Conservation (phyloP, 2,797 vertebrate genomes). For the Mormyrops attenuatus region DNA sequence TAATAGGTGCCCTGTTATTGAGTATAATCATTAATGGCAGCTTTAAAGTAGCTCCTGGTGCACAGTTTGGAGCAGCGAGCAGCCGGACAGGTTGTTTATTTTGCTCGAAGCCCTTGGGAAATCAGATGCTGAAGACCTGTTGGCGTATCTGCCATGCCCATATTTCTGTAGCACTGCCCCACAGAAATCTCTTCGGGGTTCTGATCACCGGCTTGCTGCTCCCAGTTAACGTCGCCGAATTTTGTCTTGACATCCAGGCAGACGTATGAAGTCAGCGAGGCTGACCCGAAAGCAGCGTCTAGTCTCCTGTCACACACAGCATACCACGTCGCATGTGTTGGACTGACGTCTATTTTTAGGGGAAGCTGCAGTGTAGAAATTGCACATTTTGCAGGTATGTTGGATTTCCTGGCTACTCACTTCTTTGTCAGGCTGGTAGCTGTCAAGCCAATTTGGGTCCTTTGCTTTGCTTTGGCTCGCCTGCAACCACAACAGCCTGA, state of each 20-base stretch:
- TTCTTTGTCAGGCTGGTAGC: background rate
- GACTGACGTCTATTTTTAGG: conserved; percentile 14
- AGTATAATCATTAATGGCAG: conserved; percentile 11
- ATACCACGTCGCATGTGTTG: background rate
- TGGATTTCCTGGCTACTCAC: background rate
- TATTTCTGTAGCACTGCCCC: background rate
- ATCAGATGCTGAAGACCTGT: background rate
- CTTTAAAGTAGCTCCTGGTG: background rate
- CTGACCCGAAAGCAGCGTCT: background rate
- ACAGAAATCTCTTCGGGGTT: background rate
- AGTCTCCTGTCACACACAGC: background rate
- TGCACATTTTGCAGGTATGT: background rate
- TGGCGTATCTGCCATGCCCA: background rate
- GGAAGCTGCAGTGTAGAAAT: background rate
- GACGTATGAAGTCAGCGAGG: background rate
- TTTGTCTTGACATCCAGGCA: background rate
- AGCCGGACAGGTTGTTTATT: background rate
- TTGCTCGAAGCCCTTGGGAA: background rate
- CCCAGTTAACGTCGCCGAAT: background rate
- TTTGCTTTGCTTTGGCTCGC: background rate
- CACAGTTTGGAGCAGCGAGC: background rate
- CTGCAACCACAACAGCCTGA: background rate
- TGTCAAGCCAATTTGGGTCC: background rate
- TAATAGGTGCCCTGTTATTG: background rate
- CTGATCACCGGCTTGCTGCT: background rate